Evolutionary conservation across 2,888 invertebrate species (phyloP).

Genomic region (Ochropleura plecta): DNA sequence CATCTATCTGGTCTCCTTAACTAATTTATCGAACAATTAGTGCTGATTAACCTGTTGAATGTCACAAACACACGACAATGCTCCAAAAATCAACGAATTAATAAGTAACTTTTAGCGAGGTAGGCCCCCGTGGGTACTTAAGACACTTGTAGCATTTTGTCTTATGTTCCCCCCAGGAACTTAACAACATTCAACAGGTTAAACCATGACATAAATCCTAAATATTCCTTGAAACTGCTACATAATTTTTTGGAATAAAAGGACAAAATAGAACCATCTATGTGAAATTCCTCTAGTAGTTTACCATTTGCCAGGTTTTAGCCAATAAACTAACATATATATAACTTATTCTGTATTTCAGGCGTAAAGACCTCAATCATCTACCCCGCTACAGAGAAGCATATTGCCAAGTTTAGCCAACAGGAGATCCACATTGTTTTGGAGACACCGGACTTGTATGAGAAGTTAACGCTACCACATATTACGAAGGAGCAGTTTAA

Average conservation of each 20-base stretch:
- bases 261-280: too few relatives aligned
- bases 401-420: slow-evolving; percentile 95
- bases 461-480: slow-evolving; percentile 94
- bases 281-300: neutral
- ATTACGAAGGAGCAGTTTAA: slow-evolving; percentile 94
- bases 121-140: too few relatives aligned
- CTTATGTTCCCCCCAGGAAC: too few relatives aligned
- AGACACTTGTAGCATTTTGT: too few relatives aligned
- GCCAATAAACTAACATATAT: neutral
- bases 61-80: too few relatives aligned
- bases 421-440: slow-evolving; percentile 94
- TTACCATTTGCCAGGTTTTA: neutral
- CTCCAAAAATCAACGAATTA: too few relatives aligned
- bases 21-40: neutral
- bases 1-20: neutral
- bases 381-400: slow-evolving; percentile 98
- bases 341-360: slow-evolving; percentile 80
- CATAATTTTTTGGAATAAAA: too few relatives aligned
- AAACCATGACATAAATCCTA: neutral
- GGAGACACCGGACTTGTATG: slow-evolving; percentile 96
- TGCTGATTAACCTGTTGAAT: too few relatives aligned
- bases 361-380: slow-evolving; percentile 97
- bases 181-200: too few relatives aligned
- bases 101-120: too few relatives aligned
- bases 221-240: too few relatives aligned